Evolutionary conservation across 2,797 vertebrate species (phyloP).

Genomic region (Siniperca undulata): DNA sequence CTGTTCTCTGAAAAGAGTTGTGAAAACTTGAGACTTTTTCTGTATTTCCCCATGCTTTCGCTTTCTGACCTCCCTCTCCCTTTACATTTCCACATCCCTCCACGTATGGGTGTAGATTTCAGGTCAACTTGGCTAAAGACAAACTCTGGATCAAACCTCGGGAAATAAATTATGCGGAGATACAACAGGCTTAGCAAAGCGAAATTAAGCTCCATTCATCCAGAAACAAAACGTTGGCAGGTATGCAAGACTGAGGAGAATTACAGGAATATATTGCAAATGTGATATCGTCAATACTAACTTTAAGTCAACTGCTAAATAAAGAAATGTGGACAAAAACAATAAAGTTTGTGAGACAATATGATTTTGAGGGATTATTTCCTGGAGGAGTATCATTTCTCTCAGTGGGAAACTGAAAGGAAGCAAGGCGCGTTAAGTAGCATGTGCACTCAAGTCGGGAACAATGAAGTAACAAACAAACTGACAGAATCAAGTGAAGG

Average conservation of each 20-base stretch:
- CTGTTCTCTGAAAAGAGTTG: background rate
- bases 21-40: background rate
- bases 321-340: conserved; percentile 3
- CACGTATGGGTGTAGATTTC: conserved; percentile 14
- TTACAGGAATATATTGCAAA: background rate
- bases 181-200: background rate
- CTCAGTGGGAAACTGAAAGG: conserved; percentile 12
- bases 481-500: conserved; percentile 45
- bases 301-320: background rate
- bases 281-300: background rate
- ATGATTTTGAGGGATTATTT: conserved; percentile 56
- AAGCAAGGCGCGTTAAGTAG: conserved; percentile 42
- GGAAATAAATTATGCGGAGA: conserved; percentile 31
- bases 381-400: conserved; percentile 34
- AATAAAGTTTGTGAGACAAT: conserved; percentile 12
- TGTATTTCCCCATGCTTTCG: background rate
- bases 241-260: background rate
- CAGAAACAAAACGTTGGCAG: conserved; percentile 24
- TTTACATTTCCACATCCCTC: background rate
- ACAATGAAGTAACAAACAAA: conserved; percentile 71
- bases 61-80: background rate
- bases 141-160: conserved; percentile 16
- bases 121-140: conserved; percentile 15
- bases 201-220: conserved; percentile 31
- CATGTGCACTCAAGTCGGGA: conserved; percentile 41